Conservation (phyloP, 2,888 invertebrate genomes). For the Amblyjoppa fuscipennis region DNA sequence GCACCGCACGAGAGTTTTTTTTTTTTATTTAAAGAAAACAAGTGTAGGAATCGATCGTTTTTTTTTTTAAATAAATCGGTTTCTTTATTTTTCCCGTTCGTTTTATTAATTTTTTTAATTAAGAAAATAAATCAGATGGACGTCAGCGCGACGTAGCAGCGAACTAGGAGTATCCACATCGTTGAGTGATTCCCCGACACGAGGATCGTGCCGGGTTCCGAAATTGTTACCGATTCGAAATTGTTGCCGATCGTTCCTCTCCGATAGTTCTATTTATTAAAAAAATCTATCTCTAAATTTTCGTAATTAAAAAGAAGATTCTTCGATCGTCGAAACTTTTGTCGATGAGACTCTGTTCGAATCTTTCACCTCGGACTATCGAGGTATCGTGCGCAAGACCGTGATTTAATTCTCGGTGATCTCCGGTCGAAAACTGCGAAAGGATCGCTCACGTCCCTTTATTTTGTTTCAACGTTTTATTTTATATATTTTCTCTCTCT, state of each 20-base stretch:
- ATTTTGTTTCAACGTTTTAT: constrained; percentile 3
- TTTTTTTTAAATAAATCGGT: constrained; percentile 5
- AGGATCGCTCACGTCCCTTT: constrained; percentile 23
- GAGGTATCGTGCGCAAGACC: background rate
- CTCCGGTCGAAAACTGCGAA: background rate
- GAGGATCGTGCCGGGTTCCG: constrained; percentile 37
- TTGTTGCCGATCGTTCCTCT: background rate
- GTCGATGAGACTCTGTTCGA: constrained; percentile 18
- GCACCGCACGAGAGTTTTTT: constrained; percentile 10
- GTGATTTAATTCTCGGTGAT: background rate
- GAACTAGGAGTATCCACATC: constrained; percentile 73
- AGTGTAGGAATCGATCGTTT: background rate
- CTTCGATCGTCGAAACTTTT: constrained; percentile 23
- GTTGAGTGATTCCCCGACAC: constrained; percentile 43
- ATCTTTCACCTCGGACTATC: background rate
- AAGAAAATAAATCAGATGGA: constrained; percentile 69
- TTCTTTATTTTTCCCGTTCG: constrained; percentile 25
- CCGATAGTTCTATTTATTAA: background rate
- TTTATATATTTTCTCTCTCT: background rate
- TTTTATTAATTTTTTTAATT: background rate
- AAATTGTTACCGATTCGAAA: constrained; percentile 26
- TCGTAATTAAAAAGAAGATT: background rate
- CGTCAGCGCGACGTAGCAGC: constrained; percentile 74
- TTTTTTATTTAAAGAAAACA: background rate
- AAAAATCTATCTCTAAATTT: background rate